Evolutionary conservation across 1,140 invertebrate species (phyloP).

Genomic region (Sycophaga agraensis): DNA sequence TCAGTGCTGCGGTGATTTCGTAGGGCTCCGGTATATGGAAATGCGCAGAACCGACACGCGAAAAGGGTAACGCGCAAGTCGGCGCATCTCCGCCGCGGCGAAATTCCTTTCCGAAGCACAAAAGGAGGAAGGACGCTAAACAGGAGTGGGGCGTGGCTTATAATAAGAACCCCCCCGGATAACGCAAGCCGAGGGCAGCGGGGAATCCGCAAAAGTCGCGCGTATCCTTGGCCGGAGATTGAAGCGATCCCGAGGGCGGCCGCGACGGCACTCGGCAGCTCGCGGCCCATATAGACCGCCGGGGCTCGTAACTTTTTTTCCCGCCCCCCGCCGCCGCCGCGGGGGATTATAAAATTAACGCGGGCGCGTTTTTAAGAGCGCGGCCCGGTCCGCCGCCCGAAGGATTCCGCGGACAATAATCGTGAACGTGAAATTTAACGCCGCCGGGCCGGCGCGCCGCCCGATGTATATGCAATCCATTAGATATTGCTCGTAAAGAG

Average conservation of each 20-base stretch:
- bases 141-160: no score
- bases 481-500: slow-evolving; percentile 59
- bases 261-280: no score
- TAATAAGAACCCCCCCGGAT: no score
- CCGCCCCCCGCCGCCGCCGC: not conserved
- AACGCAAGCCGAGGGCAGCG: no score
- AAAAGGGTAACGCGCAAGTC: no score
- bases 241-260: slow-evolving; percentile 16
- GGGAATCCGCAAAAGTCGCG: no score
- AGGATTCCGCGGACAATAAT: slow-evolving; percentile 58
- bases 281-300: slow-evolving; percentile 17
- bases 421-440: slow-evolving; percentile 59
- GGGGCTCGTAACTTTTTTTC: slow-evolving; percentile 53
- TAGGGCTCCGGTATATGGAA: no score
- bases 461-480: slow-evolving; percentile 58
- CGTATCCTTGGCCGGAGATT: slow-evolving; percentile 22
- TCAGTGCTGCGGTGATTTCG: no score
- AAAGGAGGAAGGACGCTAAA: no score
- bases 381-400: slow-evolving; percentile 39
- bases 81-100: no score
- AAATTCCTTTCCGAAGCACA: no score
- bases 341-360: slow-evolving; percentile 55
- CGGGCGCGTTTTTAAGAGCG: slow-evolving; percentile 18
- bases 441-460: slow-evolving; percentile 36
- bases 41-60: no score